phyloP scores from a whole-genome alignment of 92 coral and sea anemone species.

The Parazoanthus atlanticus region DNA sequence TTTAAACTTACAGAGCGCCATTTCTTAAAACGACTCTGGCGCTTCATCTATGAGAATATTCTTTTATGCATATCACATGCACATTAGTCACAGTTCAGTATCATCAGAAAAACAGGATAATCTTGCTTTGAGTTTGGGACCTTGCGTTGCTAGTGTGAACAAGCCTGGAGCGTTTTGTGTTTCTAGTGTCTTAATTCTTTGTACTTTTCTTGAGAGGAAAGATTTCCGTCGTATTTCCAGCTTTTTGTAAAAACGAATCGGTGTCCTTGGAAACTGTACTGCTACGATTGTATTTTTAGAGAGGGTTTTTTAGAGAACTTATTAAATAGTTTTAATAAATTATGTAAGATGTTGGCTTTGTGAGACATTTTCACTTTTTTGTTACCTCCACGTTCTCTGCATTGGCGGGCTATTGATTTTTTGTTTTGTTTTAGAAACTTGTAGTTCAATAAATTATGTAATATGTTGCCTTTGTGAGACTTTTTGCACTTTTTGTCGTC shows the following conservation, averaged over 20 bases:
- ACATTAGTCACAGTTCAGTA: background rate
- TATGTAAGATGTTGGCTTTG: conserved; percentile 19
- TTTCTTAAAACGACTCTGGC: background rate
- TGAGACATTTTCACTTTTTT: conserved; percentile 22
- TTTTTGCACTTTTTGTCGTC: background rate
- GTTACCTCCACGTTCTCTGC: background rate
- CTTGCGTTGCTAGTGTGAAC: background rate
- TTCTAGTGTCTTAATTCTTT: background rate
- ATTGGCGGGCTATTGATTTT: background rate
- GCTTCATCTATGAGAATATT: background rate
- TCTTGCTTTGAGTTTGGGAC: background rate
- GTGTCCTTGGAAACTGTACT: conserved; percentile 19
- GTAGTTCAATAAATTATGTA: conserved; percentile 6
- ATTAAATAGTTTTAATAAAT: conserved; percentile 20
- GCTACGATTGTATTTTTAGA: background rate
- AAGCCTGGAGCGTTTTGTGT: background rate
- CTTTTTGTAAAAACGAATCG: background rate
- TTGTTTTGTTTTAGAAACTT: background rate
- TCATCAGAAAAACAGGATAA: background rate
- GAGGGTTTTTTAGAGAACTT: background rate
- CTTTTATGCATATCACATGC: background rate
- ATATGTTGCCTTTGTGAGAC: conserved; percentile 10
- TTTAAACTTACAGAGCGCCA: background rate
- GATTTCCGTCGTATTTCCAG: conserved; percentile 1
- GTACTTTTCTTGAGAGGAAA: background rate